Evolutionary conservation across 2,888 invertebrate genomes (phyloP).

Genomic region (Drosophila meridiana): DNA sequence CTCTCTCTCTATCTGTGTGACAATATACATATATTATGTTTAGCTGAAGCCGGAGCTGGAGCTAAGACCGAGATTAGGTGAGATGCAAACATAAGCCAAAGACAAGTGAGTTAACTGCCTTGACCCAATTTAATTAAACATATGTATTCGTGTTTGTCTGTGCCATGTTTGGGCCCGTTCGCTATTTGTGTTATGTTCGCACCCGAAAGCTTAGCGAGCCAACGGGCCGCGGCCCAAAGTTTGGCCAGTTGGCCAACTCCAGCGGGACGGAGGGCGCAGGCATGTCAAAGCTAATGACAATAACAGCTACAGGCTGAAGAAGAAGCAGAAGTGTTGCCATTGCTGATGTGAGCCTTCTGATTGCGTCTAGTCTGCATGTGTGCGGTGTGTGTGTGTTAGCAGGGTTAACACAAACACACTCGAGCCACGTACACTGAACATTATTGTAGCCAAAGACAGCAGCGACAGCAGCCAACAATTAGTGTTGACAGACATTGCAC

Average conservation of each 20-base stretch:
- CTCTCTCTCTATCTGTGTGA: not conserved
- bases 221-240: constrained; percentile 47
- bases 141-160: constrained; percentile 31
- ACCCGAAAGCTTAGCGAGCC: constrained; percentile 37
- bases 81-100: constrained; percentile 74
- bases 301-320: constrained; percentile 35
- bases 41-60: constrained; percentile 16
- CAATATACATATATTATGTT: constrained; percentile 34
- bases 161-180: constrained; percentile 35
- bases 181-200: constrained; percentile 51
- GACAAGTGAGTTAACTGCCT: constrained; percentile 77
- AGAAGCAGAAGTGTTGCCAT: constrained; percentile 25
- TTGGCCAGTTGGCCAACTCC: constrained; percentile 29
- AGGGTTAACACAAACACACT: constrained; percentile 44
- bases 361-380: constrained; percentile 32
- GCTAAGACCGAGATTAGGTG: constrained; percentile 63
- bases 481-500: constrained; percentile 78
- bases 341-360: constrained; percentile 52
- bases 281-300: constrained; percentile 62
- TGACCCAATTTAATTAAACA: constrained; percentile 79
- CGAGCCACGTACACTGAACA: constrained; percentile 47
- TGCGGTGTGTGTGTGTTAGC: constrained; percentile 33
- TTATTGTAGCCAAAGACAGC: constrained; percentile 71
- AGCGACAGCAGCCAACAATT: constrained; percentile 72
- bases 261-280: constrained; percentile 10